A percentile compares a stretch with the other conserved stretches of the same genome.
These are phyloP conservation scores for Pseudoatta argentina DNA, from an alignment of 1,140 invertebrate species.

Conservation along the genomic window DNA sequence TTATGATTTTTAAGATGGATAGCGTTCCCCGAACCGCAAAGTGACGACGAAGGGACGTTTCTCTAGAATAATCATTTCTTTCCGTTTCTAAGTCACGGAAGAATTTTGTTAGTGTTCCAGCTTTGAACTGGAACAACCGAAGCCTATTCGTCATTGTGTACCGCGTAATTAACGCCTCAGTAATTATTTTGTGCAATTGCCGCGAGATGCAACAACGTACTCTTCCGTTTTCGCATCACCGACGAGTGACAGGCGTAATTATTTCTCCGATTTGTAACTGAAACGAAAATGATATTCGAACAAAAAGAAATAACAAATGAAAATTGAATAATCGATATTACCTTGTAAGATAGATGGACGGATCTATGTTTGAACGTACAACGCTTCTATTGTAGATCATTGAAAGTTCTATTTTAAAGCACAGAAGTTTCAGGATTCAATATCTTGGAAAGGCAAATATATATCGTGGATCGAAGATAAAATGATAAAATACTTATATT, in stretches of 20 bases:
- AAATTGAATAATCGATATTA: conserved; percentile 42
- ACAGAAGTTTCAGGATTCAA: background rate
- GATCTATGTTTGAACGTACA: conserved; percentile 18
- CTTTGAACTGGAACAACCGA: background rate
- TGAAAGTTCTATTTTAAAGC: conserved; percentile 7
- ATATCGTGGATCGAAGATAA: background rate
- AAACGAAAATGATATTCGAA: background rate
- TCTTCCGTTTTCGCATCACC: background rate
- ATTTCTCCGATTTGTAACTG: conserved; percentile 12
- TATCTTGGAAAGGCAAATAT: conserved; percentile 7
- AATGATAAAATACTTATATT: conserved; percentile 11
- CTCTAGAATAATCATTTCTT: background rate
- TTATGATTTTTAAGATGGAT: background rate
- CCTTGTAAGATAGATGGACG: conserved; percentile 5
- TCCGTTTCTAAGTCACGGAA: background rate
- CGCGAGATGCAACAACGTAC: background rate
- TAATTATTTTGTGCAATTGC: conserved; percentile 29
- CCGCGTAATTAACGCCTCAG: background rate
- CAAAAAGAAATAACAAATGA: conserved; percentile 17
- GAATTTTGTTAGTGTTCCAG: conserved; percentile 4
- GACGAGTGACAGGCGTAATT: conserved; percentile 18
- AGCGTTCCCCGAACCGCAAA: background rate
- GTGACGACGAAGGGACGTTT: background rate
- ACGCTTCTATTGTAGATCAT: background rate
- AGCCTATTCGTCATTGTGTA: background rate